Evolutionary conservation across 2,797 vertebrate species (phyloP).

Genomic region (Brotula barbata): DNA sequence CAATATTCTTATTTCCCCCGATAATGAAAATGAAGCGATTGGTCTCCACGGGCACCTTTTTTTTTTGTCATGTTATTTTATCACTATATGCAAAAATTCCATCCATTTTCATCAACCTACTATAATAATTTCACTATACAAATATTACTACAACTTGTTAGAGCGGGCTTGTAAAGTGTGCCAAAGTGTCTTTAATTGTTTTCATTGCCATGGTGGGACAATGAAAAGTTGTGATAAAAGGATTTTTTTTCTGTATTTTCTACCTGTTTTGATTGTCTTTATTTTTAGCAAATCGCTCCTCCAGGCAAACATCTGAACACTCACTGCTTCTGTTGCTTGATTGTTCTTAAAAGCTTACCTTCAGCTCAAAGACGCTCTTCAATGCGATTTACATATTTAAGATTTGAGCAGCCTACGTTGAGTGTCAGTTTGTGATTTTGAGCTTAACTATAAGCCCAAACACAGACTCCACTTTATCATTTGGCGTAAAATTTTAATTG

Average conservation of each 20-base stretch:
- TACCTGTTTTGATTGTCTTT: constrained; percentile 9
- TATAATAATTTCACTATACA: too few relatives aligned
- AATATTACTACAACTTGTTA: too few relatives aligned
- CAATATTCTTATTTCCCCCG: too few relatives aligned
- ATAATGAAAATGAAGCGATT: too few relatives aligned
- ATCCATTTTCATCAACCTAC: too few relatives aligned
- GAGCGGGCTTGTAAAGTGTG: too few relatives aligned
- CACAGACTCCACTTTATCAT: constrained; percentile 46
- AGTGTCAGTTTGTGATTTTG: constrained; percentile 54
- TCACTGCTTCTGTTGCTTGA: constrained; percentile 23
- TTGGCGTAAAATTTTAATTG: constrained; percentile 69
- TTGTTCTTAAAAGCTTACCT: constrained; percentile 54
- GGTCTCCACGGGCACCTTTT: not conserved
- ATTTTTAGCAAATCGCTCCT: constrained; percentile 26
- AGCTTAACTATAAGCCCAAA: constrained; percentile 55
- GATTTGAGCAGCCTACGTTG: constrained; percentile 29
- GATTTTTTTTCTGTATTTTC: not conserved
- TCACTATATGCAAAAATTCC: too few relatives aligned
- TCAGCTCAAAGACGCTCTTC: constrained; percentile 54
- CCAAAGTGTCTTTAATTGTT: too few relatives aligned
- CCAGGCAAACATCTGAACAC: constrained; percentile 35
- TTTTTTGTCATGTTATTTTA: too few relatives aligned
- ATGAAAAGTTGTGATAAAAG: constrained; percentile 13
- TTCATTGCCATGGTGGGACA: constrained; percentile 17
- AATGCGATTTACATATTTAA: constrained; percentile 63